Evolutionary conservation across 2,797 vertebrate genomes (phyloP).

Genomic region (Crenuchus spilurus): DNA sequence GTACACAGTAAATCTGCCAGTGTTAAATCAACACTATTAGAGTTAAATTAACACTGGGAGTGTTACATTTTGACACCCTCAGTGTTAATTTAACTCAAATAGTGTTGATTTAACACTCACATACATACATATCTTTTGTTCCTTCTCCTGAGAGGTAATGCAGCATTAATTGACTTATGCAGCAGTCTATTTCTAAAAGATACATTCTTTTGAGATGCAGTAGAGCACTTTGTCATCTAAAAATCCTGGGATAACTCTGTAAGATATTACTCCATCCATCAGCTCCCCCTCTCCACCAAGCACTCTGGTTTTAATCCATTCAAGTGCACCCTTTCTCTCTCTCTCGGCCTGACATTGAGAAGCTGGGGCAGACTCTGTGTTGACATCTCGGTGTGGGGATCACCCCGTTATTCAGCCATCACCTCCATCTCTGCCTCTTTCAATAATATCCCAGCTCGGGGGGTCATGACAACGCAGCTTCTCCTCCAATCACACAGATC

Average conservation of each 20-base stretch:
- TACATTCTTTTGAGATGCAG: conserved; percentile 32
- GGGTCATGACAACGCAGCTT: conserved; percentile 61
- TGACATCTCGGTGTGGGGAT: conserved; percentile 77
- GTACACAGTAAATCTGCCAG: no score
- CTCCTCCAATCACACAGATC: conserved; percentile 52
- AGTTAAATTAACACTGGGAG: no score
- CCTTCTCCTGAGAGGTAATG: background rate
- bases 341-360: conserved; percentile 71
- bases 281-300: conserved; percentile 71
- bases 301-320: conserved; percentile 80
- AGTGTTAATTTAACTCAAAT: no score
- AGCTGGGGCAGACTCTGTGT: conserved; percentile 77
- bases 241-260: conserved; percentile 66
- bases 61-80: no score
- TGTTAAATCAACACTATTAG: no score
- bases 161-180: conserved; percentile 29
- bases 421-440: conserved; percentile 73
- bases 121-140: no score
- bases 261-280: conserved; percentile 76
- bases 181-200: conserved; percentile 40
- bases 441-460: conserved; percentile 67
- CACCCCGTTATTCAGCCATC: conserved; percentile 74
- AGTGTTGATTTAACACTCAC: no score
- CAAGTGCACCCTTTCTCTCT: conserved; percentile 78
- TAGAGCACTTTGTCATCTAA: conserved; percentile 41